Evolutionary conservation across 1,140 invertebrate species (phyloP).

Genomic region (Drosophila bocqueti): DNA sequence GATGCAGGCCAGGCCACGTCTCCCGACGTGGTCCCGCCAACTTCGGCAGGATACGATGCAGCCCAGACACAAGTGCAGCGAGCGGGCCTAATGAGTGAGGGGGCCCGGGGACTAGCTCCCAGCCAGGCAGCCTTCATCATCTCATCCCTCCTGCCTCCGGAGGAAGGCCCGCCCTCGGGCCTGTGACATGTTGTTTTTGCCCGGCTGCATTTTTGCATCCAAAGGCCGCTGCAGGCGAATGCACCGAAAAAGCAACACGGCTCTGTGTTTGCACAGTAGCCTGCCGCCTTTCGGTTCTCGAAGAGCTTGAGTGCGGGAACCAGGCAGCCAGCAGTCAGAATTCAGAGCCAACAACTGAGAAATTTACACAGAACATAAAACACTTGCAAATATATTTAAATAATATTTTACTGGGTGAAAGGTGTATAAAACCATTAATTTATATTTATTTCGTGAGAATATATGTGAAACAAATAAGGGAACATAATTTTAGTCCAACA

Average conservation of each 20-base stretch:
- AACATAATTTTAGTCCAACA: background rate
- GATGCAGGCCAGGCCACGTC: constrained; percentile 53
- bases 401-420: background rate
- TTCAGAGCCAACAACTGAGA: constrained; percentile 9
- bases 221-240: constrained; percentile 73
- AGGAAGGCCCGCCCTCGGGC: constrained; percentile 7
- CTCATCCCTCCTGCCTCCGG: constrained; percentile 1
- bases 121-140: constrained; percentile 41
- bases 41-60: constrained; percentile 59
- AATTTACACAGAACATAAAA: background rate
- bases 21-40: constrained; percentile 38
- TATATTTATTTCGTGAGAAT: background rate
- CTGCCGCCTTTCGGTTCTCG: constrained; percentile 21
- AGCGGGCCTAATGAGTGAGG: constrained; percentile 72
- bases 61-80: constrained; percentile 52
- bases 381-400: background rate
- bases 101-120: constrained; percentile 25
- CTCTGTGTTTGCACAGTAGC: constrained; percentile 78
- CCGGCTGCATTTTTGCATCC: constrained; percentile 70
- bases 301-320: constrained; percentile 26
- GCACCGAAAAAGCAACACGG: constrained; percentile 71
- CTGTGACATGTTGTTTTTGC: constrained; percentile 77
- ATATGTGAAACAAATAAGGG: background rate
- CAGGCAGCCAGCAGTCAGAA: constrained; percentile 1
- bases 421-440: background rate